phyloP scores from a whole-genome alignment of 1,140 invertebrate species.

The Drosophila quadrilineata region DNA sequence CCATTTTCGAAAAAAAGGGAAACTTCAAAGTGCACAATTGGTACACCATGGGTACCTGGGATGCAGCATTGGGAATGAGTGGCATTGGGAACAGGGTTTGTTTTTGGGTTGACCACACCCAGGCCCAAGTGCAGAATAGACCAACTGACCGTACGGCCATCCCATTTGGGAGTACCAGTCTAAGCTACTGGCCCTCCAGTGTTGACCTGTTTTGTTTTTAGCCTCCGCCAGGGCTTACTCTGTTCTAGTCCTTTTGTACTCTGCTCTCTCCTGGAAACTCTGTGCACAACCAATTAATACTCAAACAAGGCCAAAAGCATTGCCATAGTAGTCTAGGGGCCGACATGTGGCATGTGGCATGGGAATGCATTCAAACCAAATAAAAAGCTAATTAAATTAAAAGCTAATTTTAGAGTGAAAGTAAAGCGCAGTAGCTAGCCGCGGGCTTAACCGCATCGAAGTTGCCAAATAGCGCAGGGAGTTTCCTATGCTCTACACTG shows the following conservation, averaged over 20 bases:
- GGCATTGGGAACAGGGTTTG: neutral
- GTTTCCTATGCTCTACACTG: neutral
- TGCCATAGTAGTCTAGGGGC: neutral
- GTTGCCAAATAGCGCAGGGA: neutral
- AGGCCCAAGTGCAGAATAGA: neutral
- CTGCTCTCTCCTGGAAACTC: neutral
- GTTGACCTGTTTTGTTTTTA: conserved; percentile 34
- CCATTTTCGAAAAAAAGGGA: conserved; percentile 35
- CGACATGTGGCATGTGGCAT: neutral
- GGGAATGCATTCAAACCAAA: conserved; percentile 49
- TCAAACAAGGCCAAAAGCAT: conserved; percentile 20
- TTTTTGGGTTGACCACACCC: conserved; percentile 8
- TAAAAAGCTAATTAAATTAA: conserved; percentile 59
- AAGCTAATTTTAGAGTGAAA: conserved; percentile 50
- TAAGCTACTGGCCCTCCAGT: neutral
- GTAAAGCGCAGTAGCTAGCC: conserved; percentile 32
- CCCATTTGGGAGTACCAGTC: conserved; percentile 12
- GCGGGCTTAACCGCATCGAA: conserved; percentile 21
- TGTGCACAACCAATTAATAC: conserved; percentile 9
- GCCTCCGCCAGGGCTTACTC: neutral
- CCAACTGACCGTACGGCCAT: conserved; percentile 8
- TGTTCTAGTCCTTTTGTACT: neutral
- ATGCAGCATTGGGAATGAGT: neutral
- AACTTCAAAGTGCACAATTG: conserved; percentile 47
- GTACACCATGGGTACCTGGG: neutral